A percentile compares a stretch with the other conserved stretches of the same genome.
Conservation (phyloP, 2,888 invertebrate species). For the Stenodema calcarata region DNA sequence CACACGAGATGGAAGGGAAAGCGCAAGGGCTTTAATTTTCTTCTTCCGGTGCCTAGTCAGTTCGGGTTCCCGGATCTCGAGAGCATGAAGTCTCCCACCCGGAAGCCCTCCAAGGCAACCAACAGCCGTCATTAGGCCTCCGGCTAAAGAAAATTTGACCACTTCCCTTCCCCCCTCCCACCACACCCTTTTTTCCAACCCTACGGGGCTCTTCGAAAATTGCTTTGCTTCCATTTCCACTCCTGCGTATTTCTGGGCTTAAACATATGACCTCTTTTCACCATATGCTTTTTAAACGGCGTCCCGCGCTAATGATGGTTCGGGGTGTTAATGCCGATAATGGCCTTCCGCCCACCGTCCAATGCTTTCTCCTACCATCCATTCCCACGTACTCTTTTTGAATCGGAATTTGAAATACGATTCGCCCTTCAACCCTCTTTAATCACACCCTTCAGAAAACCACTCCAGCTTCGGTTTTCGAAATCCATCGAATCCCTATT, state of each 20-base stretch:
- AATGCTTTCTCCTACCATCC: not conserved
- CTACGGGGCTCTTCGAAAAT: not conserved
- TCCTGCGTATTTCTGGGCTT: not conserved
- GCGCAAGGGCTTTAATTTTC: not conserved
- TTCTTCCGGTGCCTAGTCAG: not conserved
- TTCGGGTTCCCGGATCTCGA: not conserved
- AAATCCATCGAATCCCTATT: not conserved
- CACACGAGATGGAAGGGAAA: not conserved
- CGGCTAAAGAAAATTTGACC: constrained; percentile 16
- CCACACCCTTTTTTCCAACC: not conserved
- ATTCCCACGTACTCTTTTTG: not conserved
- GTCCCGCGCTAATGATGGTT: not conserved
- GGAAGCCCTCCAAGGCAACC: not conserved
- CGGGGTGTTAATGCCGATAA: constrained; percentile 18
- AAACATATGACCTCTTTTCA: not conserved
- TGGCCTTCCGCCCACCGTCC: not conserved
- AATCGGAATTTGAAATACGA: not conserved
- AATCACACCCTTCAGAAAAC: not conserved
- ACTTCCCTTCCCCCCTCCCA: not conserved
- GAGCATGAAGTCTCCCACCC: not conserved
- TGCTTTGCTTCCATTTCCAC: not conserved
- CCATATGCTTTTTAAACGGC: not conserved
- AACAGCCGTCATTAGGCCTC: constrained; percentile 8
- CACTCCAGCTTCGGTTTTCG: not conserved
- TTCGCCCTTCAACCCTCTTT: not conserved